Evolutionary conservation across 2,113 vertebrate genomes (phyloP), one percentile per base, ranked within the genome.

Genomic region (Reinhardtius hippoglossoides): DNA sequence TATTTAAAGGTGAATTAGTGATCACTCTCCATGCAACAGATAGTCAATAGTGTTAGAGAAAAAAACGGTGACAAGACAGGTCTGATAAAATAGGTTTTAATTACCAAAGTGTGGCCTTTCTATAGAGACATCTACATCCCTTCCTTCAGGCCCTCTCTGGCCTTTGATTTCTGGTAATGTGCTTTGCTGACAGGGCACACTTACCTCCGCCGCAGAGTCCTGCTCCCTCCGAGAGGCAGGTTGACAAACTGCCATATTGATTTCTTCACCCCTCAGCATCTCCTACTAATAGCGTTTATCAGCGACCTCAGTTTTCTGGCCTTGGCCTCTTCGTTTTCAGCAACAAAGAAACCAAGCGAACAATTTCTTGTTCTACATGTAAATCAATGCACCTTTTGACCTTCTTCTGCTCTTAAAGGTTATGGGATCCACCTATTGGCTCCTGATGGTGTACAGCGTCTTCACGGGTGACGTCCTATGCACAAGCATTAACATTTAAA

Each of bases 331-430:
- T 93, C 92, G 92, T 94, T 90, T 95, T 95, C 94, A 94, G 95
- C 95, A 95, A 97, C 96, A 97, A 96, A 96, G 96, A 97, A 95
- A 92, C 90, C 92, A 91, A 95, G 95, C 93, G 95, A 96, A 96
- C 96, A 95, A 97, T 98, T 98, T 98, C 95, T 96, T 97, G 96
- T 98, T 93, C 96, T 96, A 97, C 97, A 97, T 97, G 95, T 91
- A 96, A 97, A 98, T 99, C 97, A 96, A 97, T 98, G 91, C 95
- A 97, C 96, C 97, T 96, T 90, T 93, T 95, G 95, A 95, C 95
- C 95, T 92, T 66, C 58, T 27, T 27, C 6, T 66, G 87, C 88
- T 91, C 71, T 91, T 91, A 94, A 94, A 93, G 90, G 93, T 90
- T 92, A 12, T 66, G 69, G 70, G 83, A 90, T 89, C 63, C 61